Evolutionary conservation across 2,113 vertebrate species (phyloP).

Genomic region (Corydoras sp.): DNA sequence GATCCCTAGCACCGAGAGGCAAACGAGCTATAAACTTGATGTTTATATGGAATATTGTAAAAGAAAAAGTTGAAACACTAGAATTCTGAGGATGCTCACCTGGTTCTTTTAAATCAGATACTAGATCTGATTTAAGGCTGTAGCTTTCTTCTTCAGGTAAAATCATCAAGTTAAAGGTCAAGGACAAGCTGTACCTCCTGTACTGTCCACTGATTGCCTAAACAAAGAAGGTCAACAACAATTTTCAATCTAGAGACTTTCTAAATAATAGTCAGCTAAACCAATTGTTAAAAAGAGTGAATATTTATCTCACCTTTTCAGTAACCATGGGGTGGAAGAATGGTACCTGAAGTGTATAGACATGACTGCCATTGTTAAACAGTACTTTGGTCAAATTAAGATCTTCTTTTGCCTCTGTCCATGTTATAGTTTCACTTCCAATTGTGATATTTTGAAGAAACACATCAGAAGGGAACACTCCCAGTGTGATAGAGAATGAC

Average conservation of each 20-base stretch:
- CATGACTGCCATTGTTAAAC: conserved; percentile 43
- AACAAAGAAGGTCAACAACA: background rate
- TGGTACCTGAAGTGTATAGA: conserved; percentile 36
- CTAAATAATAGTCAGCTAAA: background rate
- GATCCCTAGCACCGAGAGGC: no score
- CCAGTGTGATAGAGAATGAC: conserved; percentile 38
- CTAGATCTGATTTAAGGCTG: conserved; percentile 33
- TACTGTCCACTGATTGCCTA: conserved; percentile 45
- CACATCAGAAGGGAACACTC: conserved; percentile 46
- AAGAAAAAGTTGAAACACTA: background rate
- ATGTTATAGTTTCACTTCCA: conserved; percentile 35
- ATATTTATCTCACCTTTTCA: conserved; percentile 41
- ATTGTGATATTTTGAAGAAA: conserved; percentile 44
- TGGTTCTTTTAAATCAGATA: conserved; percentile 31
- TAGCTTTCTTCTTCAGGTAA: conserved; percentile 39
- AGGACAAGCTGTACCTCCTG: conserved; percentile 40
- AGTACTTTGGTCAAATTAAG: conserved; percentile 32
- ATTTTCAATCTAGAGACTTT: background rate
- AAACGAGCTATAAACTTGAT: no score
- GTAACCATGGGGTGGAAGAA: conserved; percentile 46
- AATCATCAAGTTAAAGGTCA: conserved; percentile 44
- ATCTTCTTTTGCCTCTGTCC: conserved; percentile 25
- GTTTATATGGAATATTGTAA: no score
- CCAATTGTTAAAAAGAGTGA: background rate
- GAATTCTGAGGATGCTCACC: conserved; percentile 31